These are phyloP conservation scores for Scopus umbretta DNA, from an alignment of 2,113 vertebrate species.

Conservation along the genomic window DNA sequence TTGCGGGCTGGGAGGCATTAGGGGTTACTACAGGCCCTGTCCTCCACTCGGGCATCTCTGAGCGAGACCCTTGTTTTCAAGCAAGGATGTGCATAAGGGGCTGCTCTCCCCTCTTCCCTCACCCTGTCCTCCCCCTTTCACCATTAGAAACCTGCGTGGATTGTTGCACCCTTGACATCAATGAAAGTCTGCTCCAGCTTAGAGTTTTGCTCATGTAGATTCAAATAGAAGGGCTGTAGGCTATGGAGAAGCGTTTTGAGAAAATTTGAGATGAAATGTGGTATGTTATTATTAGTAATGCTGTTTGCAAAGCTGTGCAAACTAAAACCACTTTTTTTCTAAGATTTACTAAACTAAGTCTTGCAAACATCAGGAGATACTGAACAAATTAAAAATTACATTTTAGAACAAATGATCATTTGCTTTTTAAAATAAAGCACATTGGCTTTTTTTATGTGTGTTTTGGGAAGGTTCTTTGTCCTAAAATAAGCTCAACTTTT, in stretches of 20 bases:
- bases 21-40: neutral
- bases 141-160: neutral
- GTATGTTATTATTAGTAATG: neutral
- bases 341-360: neutral
- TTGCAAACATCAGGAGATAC: neutral
- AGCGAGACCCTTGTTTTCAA: neutral
- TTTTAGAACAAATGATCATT: neutral
- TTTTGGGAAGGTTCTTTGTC: neutral
- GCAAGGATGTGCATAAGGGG: neutral
- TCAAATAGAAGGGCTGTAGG: neutral
- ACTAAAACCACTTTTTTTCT: neutral
- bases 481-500: neutral
- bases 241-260: neutral
- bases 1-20: no score
- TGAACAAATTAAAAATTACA: neutral
- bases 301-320: neutral
- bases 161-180: neutral
- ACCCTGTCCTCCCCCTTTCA: neutral
- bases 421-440: neutral
- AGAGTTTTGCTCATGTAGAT: neutral
- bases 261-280: neutral
- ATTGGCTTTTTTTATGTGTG: neutral
- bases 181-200: neutral
- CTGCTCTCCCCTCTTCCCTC: neutral
- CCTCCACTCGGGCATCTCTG: neutral